phyloP scores from a whole-genome alignment of 2,797 vertebrate genomes.

The Periophthalmus magnuspinnatus region DNA sequence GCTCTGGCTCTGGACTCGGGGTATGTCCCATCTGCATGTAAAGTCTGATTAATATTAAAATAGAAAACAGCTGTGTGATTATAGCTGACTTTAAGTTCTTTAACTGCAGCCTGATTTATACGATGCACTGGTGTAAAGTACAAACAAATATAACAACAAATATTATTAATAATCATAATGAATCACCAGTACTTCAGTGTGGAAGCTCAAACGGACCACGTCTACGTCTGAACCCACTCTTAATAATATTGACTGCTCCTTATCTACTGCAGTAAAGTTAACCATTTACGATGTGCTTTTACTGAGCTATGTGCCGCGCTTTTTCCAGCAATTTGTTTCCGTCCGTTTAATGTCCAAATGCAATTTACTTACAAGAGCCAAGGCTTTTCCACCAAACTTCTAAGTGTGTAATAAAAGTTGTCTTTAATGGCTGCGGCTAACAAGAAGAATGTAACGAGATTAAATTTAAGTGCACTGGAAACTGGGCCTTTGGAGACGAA shows the following conservation, averaged over 20 bases:
- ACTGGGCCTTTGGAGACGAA: neutral
- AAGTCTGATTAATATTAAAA: too few relatives aligned
- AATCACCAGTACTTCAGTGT: neutral
- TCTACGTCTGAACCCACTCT: neutral
- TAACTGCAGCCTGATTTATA: too few relatives aligned
- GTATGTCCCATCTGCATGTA: too few relatives aligned
- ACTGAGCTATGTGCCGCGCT: neutral
- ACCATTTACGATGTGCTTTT: neutral
- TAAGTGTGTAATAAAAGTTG: neutral
- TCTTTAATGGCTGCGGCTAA: neutral
- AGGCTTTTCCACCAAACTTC: conserved; percentile 2
- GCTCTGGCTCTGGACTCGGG: neutral
- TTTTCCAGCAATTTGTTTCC: neutral
- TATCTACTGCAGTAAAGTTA: neutral
- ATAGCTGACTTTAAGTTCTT: too few relatives aligned
- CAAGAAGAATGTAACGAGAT: conserved; percentile 1
- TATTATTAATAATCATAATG: too few relatives aligned
- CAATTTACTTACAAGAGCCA: neutral
- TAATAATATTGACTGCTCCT: neutral
- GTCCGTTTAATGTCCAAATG: neutral
- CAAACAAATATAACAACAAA: too few relatives aligned
- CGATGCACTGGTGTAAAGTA: too few relatives aligned
- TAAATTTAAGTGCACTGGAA: conserved; percentile 3
- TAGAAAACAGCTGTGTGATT: too few relatives aligned
- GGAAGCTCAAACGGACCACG: too few relatives aligned